Evolutionary conservation across 2,797 vertebrate genomes (phyloP).

Genomic region (Microchirus variegatus): DNA sequence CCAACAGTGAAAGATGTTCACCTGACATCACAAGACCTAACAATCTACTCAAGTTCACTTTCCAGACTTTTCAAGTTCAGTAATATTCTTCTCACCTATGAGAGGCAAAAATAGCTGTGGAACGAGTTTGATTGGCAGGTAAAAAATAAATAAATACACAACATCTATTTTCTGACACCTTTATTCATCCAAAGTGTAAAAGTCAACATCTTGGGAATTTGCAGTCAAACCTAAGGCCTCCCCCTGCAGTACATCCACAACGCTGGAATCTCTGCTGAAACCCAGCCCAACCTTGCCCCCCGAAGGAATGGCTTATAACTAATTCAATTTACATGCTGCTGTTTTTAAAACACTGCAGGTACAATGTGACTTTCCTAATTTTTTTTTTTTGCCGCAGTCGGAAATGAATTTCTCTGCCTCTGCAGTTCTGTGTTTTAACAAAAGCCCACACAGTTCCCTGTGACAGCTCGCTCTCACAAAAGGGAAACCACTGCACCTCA

Average conservation of each 20-base stretch:
- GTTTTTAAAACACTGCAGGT: constrained; percentile 75
- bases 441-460: constrained; percentile 74
- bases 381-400: constrained; percentile 54
- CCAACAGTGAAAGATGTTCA: too few relatives aligned
- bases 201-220: constrained; percentile 20
- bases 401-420: constrained; percentile 76
- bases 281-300: constrained; percentile 52
- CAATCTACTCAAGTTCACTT: constrained; percentile 1
- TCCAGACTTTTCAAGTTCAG: not conserved
- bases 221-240: constrained; percentile 16
- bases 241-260: constrained; percentile 32
- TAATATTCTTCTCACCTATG: constrained; percentile 19
- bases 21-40: not conserved
- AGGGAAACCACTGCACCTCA: constrained; percentile 65
- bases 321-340: constrained; percentile 71
- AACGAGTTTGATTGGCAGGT: constrained; percentile 33
- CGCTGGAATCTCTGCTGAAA: constrained; percentile 40
- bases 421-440: constrained; percentile 71
- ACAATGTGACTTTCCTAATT: constrained; percentile 68
- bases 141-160: constrained; percentile 21
- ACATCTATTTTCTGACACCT: constrained; percentile 39
- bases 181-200: constrained; percentile 37
- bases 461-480: constrained; percentile 70
- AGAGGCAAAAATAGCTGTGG: constrained; percentile 13
- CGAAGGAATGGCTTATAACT: constrained; percentile 61